Evolutionary conservation across 2,797 vertebrate species (phyloP).

Genomic region (Gobionotothen gibberifrons): DNA sequence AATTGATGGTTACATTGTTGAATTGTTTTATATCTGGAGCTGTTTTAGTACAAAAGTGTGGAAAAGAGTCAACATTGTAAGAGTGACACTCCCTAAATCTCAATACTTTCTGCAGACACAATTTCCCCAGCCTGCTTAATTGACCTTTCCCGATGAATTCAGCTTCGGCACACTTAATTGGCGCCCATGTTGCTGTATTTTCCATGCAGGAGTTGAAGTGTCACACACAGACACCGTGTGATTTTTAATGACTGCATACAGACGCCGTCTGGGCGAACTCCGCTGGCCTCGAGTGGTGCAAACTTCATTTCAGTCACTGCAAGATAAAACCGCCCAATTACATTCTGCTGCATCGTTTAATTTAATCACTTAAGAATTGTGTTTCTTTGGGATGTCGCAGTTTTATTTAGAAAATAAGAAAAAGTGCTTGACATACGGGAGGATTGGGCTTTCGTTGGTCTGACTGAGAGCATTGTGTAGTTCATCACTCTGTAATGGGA

Average conservation of each 20-base stretch:
- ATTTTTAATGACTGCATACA: constrained; percentile 70
- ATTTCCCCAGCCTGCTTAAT: constrained; percentile 42
- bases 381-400: constrained; percentile 24
- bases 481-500: constrained; percentile 16
- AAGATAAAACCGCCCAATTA: constrained; percentile 69
- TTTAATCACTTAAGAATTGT: constrained; percentile 55
- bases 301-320: constrained; percentile 47
- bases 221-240: constrained; percentile 55
- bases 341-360: constrained; percentile 57
- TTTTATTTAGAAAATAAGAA: constrained; percentile 52
- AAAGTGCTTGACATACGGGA: constrained; percentile 12
- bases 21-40: too few species aligned
- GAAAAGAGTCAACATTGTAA: too few species aligned
- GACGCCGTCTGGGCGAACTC: constrained; percentile 31
- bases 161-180: constrained; percentile 61
- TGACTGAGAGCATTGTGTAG: constrained; percentile 5
- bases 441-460: constrained; percentile 4
- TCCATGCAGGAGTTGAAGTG: constrained; percentile 44
- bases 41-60: too few species aligned
- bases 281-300: constrained; percentile 47
- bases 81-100: constrained; percentile 3
- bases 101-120: constrained; percentile 33
- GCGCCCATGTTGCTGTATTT: constrained; percentile 56
- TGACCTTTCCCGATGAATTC: constrained; percentile 72
- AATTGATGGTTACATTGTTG: background rate